A percentile compares a stretch with the other conserved stretches of the same genome.
These are phyloP conservation scores for Hyalella azteca DNA, from an alignment of 2,888 invertebrate genomes.

Conservation along the genomic window DNA sequence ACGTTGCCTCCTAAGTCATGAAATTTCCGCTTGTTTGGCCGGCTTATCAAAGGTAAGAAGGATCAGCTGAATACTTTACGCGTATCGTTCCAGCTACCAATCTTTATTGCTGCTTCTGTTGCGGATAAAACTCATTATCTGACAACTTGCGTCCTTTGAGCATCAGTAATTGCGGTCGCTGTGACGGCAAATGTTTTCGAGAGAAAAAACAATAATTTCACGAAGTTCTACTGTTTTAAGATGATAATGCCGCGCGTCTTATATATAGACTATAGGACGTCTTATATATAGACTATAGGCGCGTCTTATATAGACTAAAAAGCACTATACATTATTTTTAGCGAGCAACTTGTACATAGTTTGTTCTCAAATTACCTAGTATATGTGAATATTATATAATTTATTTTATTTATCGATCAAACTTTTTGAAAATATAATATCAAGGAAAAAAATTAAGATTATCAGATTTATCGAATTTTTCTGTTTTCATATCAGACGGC, in stretches of 20 bases:
- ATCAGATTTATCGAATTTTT: not conserved
- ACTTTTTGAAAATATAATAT: not conserved
- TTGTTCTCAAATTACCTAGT: not conserved
- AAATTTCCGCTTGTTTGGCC: not conserved
- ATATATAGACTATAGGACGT: not conserved
- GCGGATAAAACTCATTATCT: not conserved
- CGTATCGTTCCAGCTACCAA: not conserved
- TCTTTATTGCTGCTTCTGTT: not conserved
- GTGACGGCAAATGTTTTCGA: not conserved
- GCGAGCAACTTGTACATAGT: not conserved
- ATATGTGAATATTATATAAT: not conserved
- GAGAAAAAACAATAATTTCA: too few relatives aligned
- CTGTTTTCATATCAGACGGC: not conserved
- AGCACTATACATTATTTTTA: not conserved
- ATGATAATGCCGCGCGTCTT: not conserved
- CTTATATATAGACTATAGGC: not conserved
- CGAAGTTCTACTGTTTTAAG: too few relatives aligned
- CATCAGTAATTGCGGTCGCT: not conserved
- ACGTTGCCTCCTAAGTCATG: not conserved
- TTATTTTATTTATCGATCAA: not conserved
- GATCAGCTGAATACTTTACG: not conserved
- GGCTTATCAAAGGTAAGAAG: not conserved
- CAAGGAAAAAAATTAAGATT: not conserved
- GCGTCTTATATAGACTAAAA: not conserved
- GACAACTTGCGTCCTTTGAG: not conserved